phyloP scores from a whole-genome alignment of 2,113 vertebrate genomes.

The Isichthys henryi region DNA sequence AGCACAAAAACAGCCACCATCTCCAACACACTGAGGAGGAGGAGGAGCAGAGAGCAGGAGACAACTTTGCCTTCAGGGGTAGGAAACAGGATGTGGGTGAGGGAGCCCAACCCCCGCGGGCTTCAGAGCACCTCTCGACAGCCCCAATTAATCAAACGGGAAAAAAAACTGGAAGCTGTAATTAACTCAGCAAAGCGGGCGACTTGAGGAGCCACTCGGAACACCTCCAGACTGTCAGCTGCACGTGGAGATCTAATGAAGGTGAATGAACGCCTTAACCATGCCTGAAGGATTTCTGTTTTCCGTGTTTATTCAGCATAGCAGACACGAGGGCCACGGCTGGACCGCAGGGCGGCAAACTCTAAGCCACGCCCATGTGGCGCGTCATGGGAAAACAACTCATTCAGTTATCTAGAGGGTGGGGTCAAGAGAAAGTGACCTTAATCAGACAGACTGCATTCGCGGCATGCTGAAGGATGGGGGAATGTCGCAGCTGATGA shows the following conservation, averaged over 20 bases:
- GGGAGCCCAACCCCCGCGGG: neutral
- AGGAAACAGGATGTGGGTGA: neutral
- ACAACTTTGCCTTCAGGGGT: neutral
- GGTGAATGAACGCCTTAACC: slow-evolving; percentile 32
- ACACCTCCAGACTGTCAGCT: slow-evolving; percentile 21
- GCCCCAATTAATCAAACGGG: slow-evolving; percentile 13
- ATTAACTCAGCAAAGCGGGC: slow-evolving; percentile 26
- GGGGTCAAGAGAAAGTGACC: neutral
- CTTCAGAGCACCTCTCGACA: neutral
- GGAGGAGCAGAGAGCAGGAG: neutral
- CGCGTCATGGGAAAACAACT: slow-evolving; percentile 27
- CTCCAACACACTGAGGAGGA: neutral
- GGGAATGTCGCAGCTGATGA: neutral
- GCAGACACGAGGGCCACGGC: slow-evolving; percentile 29
- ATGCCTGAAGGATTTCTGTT: slow-evolving; percentile 34
- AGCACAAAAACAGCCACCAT: neutral
- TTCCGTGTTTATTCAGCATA: neutral
- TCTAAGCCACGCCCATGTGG: slow-evolving; percentile 34
- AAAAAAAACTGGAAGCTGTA: slow-evolving; percentile 20
- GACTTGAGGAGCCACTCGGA: slow-evolving; percentile 10
- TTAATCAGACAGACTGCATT: neutral
- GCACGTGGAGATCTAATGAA: slow-evolving; percentile 27
- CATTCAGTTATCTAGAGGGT: neutral
- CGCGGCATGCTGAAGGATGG: neutral
- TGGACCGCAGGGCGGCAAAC: slow-evolving; percentile 26